Percentiles rank a stretch among this genome's conserved stretches.
Evolutionary conservation across 92 coral and sea anemone species (phyloP).

Genomic region (Pocillopora grandis): DNA sequence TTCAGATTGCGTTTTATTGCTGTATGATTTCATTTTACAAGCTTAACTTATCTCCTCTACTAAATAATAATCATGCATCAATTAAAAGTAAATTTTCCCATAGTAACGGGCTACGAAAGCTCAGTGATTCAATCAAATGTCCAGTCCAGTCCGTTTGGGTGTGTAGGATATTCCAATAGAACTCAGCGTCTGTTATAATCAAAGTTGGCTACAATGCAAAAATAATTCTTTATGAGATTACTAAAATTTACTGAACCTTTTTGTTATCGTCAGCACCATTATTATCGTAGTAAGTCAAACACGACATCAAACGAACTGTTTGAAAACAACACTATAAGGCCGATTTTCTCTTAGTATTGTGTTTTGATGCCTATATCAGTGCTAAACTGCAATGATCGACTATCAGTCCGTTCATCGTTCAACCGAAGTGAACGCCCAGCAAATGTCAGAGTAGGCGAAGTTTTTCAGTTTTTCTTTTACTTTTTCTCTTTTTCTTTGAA

Average conservation of each 20-base stretch:
- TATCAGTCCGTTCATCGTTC: too few relatives aligned
- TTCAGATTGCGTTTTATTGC: constrained; percentile 2
- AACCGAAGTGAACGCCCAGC: too few relatives aligned
- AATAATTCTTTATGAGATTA: neutral
- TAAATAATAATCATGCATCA: neutral
- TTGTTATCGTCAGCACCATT: neutral
- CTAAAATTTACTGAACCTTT: neutral
- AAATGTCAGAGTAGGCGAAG: too few relatives aligned
- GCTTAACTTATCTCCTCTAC: neutral
- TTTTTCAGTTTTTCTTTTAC: too few relatives aligned
- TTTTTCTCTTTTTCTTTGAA: too few relatives aligned
- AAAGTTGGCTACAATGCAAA: constrained; percentile 36
- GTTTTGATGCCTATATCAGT: too few relatives aligned
- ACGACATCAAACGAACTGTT: too few relatives aligned
- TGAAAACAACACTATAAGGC: too few relatives aligned
- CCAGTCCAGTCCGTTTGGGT: constrained; percentile 2
- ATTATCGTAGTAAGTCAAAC: too few relatives aligned
- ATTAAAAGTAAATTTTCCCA: neutral
- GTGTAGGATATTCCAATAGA: neutral
- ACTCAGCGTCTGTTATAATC: constrained; percentile 48
- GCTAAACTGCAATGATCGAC: too few relatives aligned
- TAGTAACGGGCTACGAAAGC: neutral
- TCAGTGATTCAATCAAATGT: neutral
- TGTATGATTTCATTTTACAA: neutral
- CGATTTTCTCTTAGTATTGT: too few relatives aligned